A percentile compares a stretch with the other conserved stretches of the same genome.
phyloP scores from a whole-genome alignment of 2,888 invertebrate species.

The Calliscelio sp. region DNA sequence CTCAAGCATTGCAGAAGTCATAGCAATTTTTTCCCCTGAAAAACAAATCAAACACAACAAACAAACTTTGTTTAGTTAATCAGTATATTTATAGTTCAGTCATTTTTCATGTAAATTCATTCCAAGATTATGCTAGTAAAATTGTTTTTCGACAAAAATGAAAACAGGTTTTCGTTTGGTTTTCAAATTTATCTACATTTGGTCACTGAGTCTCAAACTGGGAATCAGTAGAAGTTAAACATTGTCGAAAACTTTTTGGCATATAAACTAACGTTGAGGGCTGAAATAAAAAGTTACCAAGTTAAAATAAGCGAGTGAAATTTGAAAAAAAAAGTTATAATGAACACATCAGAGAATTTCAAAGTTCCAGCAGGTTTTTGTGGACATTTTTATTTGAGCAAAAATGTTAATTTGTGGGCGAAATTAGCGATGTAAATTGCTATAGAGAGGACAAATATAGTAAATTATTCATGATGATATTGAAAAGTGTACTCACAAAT shows the following conservation, averaged over 20 bases:
- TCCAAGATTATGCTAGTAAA: too few species aligned
- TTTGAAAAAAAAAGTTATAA: conserved; percentile 11
- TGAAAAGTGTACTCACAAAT: too few species aligned
- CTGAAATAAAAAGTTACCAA: not conserved
- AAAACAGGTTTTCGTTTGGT: too few species aligned
- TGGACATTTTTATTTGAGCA: conserved; percentile 1
- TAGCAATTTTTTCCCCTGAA: conserved; percentile 1
- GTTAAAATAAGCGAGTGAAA: conserved; percentile 11
- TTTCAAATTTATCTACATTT: too few species aligned
- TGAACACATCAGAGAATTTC: not conserved
- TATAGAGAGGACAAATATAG: too few species aligned
- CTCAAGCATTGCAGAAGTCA: conserved; percentile 9
- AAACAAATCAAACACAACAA: too few species aligned
- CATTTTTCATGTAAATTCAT: too few species aligned
- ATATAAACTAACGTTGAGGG: conserved; percentile 16
- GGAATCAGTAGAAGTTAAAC: conserved; percentile 21
- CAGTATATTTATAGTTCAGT: conserved; percentile 14
- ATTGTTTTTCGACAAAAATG: too few species aligned
- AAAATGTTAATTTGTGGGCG: not conserved
- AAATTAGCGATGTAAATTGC: too few species aligned
- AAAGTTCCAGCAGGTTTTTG: not conserved
- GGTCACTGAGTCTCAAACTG: conserved; percentile 10
- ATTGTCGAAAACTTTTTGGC: conserved; percentile 13
- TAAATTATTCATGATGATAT: too few species aligned
- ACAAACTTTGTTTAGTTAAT: conserved; percentile 30